Evolutionary conservation across 2,113 vertebrate species (phyloP).

Genomic region (human (Homo sapiens)): DNA sequence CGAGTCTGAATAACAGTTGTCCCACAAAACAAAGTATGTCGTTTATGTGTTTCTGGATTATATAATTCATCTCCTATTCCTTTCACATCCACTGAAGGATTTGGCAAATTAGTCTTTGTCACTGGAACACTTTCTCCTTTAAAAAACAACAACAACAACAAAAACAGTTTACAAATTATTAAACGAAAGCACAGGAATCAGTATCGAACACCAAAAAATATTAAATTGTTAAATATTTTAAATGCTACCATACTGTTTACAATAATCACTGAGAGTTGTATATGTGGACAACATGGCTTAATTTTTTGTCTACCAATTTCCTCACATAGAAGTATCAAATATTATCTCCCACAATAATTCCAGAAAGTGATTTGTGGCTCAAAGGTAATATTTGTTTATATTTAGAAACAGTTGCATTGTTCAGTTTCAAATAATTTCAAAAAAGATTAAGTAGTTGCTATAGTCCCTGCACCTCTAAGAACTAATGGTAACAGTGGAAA

Average conservation of each 20-base stretch:
- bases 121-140: conserved; percentile 98
- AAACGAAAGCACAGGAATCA: conserved; percentile 21
- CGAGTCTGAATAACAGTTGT: conserved; percentile 97
- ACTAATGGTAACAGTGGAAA: neutral
- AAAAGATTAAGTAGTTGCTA: neutral
- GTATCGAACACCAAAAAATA: neutral
- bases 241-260: neutral
- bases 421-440: neutral
- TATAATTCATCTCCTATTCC: conserved; percentile 85
- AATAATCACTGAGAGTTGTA: neutral
- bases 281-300: neutral
- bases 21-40: conserved; percentile 98
- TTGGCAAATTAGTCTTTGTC: conserved; percentile 97
- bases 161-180: neutral
- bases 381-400: neutral
- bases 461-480: neutral
- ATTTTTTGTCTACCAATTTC: conserved; percentile 13
- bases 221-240: neutral
- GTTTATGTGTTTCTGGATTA: conserved; percentile 91
- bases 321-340: conserved; percentile 6
- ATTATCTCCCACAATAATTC: conserved; percentile 6
- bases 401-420: neutral
- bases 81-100: conserved; percentile 86
- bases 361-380: neutral
- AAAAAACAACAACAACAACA: neutral